Conservation (phyloP, 2,113 vertebrate species). For the Prochilodus magdalenae region DNA sequence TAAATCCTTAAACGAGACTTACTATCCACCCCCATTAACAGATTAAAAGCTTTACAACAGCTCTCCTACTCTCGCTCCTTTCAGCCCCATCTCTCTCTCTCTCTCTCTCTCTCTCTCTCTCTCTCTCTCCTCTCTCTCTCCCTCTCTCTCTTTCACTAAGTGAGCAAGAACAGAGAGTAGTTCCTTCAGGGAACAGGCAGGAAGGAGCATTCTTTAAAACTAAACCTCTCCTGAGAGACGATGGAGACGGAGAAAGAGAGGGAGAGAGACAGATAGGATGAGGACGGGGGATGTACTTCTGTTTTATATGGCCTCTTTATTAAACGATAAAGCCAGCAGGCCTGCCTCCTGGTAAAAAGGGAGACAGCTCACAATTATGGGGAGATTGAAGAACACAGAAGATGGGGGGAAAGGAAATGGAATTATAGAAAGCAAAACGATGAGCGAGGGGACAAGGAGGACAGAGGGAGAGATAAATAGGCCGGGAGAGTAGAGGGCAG, state of each 20-base stretch:
- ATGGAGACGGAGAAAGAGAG: slow-evolving; percentile 22
- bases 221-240: slow-evolving; percentile 34
- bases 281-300: slow-evolving; percentile 15
- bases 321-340: slow-evolving; percentile 49
- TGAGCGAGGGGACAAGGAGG: too few species aligned
- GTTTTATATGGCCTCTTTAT: slow-evolving; percentile 52
- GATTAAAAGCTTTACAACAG: slow-evolving; percentile 63
- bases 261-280: neutral
- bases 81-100: neutral
- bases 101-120: too few species aligned
- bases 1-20: slow-evolving; percentile 54
- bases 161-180: slow-evolving; percentile 48
- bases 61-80: slow-evolving; percentile 22
- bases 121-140: too few species aligned
- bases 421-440: neutral
- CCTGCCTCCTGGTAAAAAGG: slow-evolving; percentile 37
- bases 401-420: slow-evolving; percentile 7
- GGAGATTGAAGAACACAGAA: slow-evolving; percentile 32
- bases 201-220: slow-evolving; percentile 44
- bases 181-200: slow-evolving; percentile 40
- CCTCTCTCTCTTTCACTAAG: too few species aligned
- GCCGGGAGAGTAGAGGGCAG: slow-evolving; percentile 1
- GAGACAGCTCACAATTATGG: slow-evolving; percentile 42
- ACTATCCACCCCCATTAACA: slow-evolving; percentile 56
- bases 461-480: neutral